Evolutionary conservation across 2,888 invertebrate genomes (phyloP).

Genomic region (Cerceris ruficornis): DNA sequence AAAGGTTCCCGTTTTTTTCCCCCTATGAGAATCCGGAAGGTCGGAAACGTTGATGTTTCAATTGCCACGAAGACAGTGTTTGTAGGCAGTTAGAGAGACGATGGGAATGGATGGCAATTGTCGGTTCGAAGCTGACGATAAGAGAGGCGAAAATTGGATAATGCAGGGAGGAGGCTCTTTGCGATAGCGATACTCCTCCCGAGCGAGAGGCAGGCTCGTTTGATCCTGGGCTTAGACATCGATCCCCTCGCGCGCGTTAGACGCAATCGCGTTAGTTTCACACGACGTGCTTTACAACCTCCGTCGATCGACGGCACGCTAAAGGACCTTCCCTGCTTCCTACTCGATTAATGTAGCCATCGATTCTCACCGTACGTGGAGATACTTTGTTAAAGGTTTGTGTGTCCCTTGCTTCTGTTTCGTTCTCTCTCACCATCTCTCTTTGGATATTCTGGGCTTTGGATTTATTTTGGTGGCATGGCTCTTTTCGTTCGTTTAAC

Average conservation of each 20-base stretch:
- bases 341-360: slow-evolving; percentile 26
- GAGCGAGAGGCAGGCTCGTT: slow-evolving; percentile 18
- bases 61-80: background rate
- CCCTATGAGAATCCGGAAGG: no score
- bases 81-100: background rate
- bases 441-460: background rate
- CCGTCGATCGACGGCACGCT: slow-evolving; percentile 9
- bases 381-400: background rate
- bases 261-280: slow-evolving; percentile 51
- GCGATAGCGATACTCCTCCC: slow-evolving; percentile 13
- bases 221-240: slow-evolving; percentile 46
- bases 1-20: no score
- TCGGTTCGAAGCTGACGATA: slow-evolving; percentile 13
- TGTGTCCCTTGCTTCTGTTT: background rate
- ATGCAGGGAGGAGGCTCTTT: slow-evolving; percentile 18
- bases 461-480: no score
- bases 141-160: slow-evolving; percentile 30
- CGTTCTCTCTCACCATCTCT: background rate
- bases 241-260: slow-evolving; percentile 32
- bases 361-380: slow-evolving; percentile 19
- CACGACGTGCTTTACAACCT: slow-evolving; percentile 37
- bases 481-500: no score
- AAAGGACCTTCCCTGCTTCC: slow-evolving; percentile 8
- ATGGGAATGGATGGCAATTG: background rate
- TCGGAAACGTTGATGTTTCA: background rate